Conservation (phyloP, 2,113 vertebrate species). For the Heterochromis multidens region DNA sequence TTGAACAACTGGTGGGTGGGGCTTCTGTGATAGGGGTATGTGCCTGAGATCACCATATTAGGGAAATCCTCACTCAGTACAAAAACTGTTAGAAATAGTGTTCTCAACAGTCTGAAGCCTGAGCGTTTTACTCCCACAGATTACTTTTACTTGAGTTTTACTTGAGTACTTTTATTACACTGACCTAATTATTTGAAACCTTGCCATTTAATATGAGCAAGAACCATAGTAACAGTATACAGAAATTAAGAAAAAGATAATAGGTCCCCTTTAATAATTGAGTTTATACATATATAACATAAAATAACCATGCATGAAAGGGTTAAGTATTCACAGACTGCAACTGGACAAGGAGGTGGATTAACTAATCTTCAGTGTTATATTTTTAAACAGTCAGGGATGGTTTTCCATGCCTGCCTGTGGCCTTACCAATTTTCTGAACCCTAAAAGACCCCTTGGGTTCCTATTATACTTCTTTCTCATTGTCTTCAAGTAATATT, state of each 20-base stretch:
- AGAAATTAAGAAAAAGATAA: neutral
- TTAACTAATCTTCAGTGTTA: neutral
- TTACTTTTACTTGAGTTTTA: neutral
- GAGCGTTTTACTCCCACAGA: neutral
- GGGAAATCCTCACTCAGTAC: neutral
- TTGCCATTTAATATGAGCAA: neutral
- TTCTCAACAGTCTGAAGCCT: neutral
- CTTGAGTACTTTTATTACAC: too few relatives aligned
- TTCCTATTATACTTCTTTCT: neutral
- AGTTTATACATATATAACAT: neutral
- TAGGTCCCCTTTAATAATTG: neutral
- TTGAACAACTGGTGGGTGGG: neutral
- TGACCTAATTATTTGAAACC: neutral
- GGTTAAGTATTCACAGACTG: neutral
- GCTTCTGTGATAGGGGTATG: neutral
- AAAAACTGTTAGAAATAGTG: too few relatives aligned
- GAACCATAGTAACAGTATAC: neutral
- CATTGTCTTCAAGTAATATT: neutral
- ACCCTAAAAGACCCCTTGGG: neutral
- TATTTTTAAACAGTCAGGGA: neutral
- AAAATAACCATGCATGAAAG: neutral
- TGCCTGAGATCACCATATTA: neutral
- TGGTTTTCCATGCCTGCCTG: neutral
- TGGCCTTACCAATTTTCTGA: neutral
- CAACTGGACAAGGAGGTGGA: neutral